These are phyloP conservation scores for Anhinga anhinga DNA, from an alignment of 2,113 vertebrate species.

Conservation along the genomic window DNA sequence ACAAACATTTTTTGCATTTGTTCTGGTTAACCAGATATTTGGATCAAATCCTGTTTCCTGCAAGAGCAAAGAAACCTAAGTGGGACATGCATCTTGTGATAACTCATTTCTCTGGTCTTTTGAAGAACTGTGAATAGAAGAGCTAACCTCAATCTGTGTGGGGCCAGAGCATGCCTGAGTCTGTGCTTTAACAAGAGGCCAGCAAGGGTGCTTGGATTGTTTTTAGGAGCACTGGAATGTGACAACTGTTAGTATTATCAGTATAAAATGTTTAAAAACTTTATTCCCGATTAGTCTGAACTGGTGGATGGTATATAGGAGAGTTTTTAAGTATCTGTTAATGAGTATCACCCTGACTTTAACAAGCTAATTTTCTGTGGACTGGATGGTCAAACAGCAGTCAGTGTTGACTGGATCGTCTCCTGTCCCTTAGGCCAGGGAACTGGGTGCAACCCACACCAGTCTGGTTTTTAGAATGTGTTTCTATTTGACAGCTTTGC, in stretches of 20 bases:
- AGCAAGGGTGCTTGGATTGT: not conserved
- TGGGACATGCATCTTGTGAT: not conserved
- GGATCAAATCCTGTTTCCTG: not conserved
- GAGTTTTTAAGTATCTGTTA: not conserved
- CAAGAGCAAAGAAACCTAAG: not conserved
- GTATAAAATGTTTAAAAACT: not conserved
- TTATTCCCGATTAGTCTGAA: not conserved
- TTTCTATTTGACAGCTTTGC: not conserved
- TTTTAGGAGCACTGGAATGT: not conserved
- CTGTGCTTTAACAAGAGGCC: not conserved
- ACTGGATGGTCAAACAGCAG: not conserved
- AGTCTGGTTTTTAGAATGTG: not conserved
- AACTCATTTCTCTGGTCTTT: not conserved
- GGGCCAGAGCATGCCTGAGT: not conserved
- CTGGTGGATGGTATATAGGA: not conserved
- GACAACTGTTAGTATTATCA: not conserved
- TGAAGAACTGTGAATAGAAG: not conserved
- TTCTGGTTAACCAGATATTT: not conserved
- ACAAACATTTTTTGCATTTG: not conserved
- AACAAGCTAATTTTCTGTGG: not conserved
- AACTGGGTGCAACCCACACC: not conserved
- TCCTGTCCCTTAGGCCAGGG: not conserved
- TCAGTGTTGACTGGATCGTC: not conserved
- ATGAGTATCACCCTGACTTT: not conserved
- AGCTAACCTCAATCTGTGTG: not conserved